Conservation (phyloP, 2,888 invertebrate species). For the Archips xylosteana region DNA sequence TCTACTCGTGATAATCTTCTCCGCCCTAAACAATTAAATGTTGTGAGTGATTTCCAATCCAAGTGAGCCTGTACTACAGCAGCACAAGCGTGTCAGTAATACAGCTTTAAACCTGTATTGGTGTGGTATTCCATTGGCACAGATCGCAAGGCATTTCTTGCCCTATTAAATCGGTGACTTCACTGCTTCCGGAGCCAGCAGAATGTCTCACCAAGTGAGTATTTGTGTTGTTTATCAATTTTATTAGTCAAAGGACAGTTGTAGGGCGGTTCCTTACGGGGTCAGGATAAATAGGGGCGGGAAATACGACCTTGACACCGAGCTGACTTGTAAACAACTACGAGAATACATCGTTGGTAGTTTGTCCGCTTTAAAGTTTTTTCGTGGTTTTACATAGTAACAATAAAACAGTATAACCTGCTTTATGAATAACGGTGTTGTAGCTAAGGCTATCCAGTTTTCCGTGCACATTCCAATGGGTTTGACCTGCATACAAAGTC, state of each 20-base stretch:
- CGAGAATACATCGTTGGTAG: background rate
- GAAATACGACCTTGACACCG: slow-evolving; percentile 25
- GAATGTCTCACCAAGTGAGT: slow-evolving; percentile 61
- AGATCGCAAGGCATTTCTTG: slow-evolving; percentile 33
- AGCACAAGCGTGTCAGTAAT: slow-evolving; percentile 10
- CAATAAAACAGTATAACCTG: background rate
- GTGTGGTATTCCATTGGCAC: slow-evolving; percentile 33
- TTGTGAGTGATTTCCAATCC: background rate
- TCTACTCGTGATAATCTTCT: background rate
- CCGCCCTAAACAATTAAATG: background rate
- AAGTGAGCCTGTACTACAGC: background rate
- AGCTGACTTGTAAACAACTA: background rate
- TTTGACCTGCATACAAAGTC: background rate
- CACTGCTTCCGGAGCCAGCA: slow-evolving; percentile 41
- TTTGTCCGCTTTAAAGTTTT: background rate
- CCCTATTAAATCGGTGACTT: slow-evolving; percentile 34
- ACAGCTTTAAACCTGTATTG: background rate
- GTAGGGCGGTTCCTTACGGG: slow-evolving; percentile 56
- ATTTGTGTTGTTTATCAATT: slow-evolving; percentile 37
- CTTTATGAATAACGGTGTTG: background rate
- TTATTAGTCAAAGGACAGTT: slow-evolving; percentile 30
- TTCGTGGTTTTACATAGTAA: background rate
- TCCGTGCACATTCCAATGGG: background rate
- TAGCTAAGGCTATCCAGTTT: background rate
- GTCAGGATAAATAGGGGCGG: slow-evolving; percentile 50